A percentile compares a stretch with the other conserved stretches of the same genome.
Conservation (phyloP, 2,888 invertebrate genomes). For the Mythimna vitellina region DNA sequence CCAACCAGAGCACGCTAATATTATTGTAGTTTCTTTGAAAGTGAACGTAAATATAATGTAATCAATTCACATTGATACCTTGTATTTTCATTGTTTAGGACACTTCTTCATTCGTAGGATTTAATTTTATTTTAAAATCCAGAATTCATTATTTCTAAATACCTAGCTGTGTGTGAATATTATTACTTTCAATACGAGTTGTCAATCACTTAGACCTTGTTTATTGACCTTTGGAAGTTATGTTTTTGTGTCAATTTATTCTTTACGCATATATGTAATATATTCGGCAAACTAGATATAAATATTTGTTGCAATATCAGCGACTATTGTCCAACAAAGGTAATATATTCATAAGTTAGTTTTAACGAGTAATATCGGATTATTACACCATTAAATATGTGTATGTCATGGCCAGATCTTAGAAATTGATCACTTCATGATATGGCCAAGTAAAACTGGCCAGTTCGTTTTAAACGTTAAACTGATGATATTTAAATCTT, state of each 20-base stretch:
- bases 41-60: background rate
- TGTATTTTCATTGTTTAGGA: background rate
- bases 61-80: background rate
- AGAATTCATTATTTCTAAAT: background rate
- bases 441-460: too few relatives aligned
- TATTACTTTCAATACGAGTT: slow-evolving; percentile 3
- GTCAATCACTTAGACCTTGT: slow-evolving; percentile 21
- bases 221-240: slow-evolving; percentile 36
- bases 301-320: slow-evolving; percentile 26
- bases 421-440: too few relatives aligned
- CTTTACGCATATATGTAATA: background rate
- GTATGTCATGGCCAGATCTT: background rate
- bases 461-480: too few relatives aligned
- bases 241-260: slow-evolving; percentile 35
- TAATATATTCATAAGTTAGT: background rate
- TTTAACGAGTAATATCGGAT: background rate
- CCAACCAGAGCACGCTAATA: background rate
- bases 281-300: background rate
- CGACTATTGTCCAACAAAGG: slow-evolving; percentile 15
- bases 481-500: too few relatives aligned
- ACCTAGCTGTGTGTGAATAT: background rate
- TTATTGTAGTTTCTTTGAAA: background rate
- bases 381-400: background rate
- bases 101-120: background rate
- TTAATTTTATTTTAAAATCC: background rate